Evolutionary conservation across 1,140 invertebrate genomes (phyloP), one percentile per base, ranked within the genome.

Genomic region (Arctopsyche grandis): DNA sequence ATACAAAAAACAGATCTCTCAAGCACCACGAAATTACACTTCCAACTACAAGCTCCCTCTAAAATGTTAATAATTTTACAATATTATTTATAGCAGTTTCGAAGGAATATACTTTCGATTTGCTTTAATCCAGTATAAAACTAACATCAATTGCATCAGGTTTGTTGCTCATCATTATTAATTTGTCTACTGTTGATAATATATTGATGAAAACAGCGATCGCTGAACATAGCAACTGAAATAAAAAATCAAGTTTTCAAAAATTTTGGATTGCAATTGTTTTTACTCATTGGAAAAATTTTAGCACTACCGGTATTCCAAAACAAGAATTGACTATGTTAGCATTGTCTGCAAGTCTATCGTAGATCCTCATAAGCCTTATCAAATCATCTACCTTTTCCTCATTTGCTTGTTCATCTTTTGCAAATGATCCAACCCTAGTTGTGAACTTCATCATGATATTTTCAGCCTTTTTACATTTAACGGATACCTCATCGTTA

Each of bases 321-420:
- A 80, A 82, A 38, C 81, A 82, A 16, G 81, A 82, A 56, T 82
- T 82, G 9, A 80, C 74, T 66, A 82, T 82, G 16, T 82, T 82
- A 9, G 79, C 79, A 69, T 82, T 82, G 22, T 82, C 81, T 14
- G 79, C 81, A 4, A 82, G 21, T 73, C 79, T 78, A 52, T 82
- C 81, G 26, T 73, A 82, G 1, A 82, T 60, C 26, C 78, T 74
- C 81, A 82, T 82, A 22, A 82, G 52, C n/a, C 81, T 74, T 0
- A 70, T 80, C 38, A 82, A 16, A 46, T 82, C 79, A 9, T 80
- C 78, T 5, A 78, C 43, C 22, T 78, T 58, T 58, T 80, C 81
- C 29, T 79, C 77, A 9, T 69, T 69, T 0, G 48, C 12, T 22
- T 12, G 5, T n/a, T 63, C 74, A 12, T 79, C 78, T 19, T 52